Evolutionary conservation across 2,797 vertebrate species (phyloP).

Genomic region (Telmatherina bonti): DNA sequence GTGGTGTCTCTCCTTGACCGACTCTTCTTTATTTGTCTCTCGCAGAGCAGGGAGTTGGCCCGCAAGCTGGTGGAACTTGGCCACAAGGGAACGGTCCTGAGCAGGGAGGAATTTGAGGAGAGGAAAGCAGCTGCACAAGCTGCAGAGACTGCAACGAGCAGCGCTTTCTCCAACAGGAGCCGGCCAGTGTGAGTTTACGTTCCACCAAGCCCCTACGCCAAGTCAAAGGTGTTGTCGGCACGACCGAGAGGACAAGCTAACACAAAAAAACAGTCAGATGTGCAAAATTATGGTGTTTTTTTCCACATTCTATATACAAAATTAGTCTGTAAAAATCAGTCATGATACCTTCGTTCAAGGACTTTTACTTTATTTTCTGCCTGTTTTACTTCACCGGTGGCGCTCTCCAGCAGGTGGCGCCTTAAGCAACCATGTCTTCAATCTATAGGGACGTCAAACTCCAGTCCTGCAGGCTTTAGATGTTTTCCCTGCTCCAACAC

Average conservation of each 20-base stretch:
- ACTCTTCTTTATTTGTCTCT: conserved; percentile 45
- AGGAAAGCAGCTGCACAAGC: conserved; percentile 83
- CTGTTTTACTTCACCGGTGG: no score
- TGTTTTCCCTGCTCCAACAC: no score
- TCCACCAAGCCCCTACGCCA: conserved; percentile 3
- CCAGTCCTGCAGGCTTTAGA: no score
- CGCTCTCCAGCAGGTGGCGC: no score
- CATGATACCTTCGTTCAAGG: no score
- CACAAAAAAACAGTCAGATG: no score
- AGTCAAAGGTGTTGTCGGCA: conserved; percentile 7
- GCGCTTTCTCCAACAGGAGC: conserved; percentile 69
- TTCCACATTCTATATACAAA: no score
- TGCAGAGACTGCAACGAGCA: conserved; percentile 47
- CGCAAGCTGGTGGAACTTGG: conserved; percentile 88
- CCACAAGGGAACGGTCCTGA: conserved; percentile 84
- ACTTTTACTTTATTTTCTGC: no score
- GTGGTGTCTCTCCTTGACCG: conserved; percentile 16
- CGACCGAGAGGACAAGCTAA: conserved; percentile 4
- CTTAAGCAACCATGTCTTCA: no score
- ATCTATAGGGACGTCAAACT: no score
- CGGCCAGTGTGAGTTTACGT: conserved; percentile 82
- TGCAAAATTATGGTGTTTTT: no score
- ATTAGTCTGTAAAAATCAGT: no score
- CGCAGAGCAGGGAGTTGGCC: conserved; percentile 85
- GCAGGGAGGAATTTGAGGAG: conserved; percentile 86